phyloP scores from a whole-genome alignment of 2,888 invertebrate species.

The Cosmia trapezina region DNA sequence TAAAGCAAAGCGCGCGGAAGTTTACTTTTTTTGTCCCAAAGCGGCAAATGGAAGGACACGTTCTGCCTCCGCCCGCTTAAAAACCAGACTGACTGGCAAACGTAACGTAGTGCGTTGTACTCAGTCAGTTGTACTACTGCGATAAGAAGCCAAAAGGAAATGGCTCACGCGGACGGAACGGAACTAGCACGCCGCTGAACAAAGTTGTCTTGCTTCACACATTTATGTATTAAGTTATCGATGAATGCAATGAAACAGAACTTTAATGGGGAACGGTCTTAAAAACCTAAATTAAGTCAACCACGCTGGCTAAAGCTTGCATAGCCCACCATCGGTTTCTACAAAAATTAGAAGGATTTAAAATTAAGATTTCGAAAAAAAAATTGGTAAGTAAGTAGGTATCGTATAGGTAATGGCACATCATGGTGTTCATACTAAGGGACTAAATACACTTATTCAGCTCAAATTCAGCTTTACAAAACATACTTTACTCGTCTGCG shows the following conservation, averaged over 20 bases:
- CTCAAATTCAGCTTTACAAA: no score
- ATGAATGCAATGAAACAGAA: constrained; percentile 25
- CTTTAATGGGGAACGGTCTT: neutral
- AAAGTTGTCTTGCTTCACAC: constrained; percentile 57
- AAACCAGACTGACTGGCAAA: constrained; percentile 74
- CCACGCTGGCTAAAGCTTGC: no score
- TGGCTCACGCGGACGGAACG: constrained; percentile 70
- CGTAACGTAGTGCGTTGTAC: constrained; percentile 17
- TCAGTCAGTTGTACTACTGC: constrained; percentile 44
- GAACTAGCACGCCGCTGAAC: constrained; percentile 51
- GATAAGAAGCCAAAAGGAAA: constrained; percentile 73
- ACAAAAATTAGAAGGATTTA: no score
- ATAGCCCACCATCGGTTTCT: no score
- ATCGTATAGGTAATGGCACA: no score
- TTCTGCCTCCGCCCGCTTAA: constrained; percentile 73
- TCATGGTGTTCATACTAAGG: no score
- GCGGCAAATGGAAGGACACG: constrained; percentile 63
- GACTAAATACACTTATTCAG: no score
- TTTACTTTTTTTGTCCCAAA: constrained; percentile 25
- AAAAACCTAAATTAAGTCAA: neutral
- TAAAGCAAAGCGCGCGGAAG: constrained; percentile 41
- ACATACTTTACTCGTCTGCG: no score
- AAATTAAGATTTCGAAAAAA: no score
- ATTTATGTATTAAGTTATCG: constrained; percentile 32
- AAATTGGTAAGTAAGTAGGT: no score